phyloP scores from a whole-genome alignment of 2,888 invertebrate genomes.

The Eremobia ochroleuca region DNA sequence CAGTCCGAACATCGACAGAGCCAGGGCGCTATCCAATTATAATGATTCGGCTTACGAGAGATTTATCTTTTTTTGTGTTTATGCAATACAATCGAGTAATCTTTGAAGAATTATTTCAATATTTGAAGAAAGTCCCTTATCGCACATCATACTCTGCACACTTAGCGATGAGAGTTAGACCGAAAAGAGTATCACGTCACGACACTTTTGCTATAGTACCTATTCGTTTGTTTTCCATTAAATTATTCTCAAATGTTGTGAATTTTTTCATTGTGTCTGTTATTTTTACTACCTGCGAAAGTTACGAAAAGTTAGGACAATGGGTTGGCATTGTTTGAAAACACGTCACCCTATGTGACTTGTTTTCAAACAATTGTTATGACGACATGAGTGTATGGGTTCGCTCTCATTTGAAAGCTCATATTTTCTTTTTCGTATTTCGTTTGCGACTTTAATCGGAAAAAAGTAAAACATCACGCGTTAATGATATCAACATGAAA shows the following conservation, averaged over 20 bases:
- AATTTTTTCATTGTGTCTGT: not conserved
- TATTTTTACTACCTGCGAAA: not conserved
- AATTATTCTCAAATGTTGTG: not conserved
- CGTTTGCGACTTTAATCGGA: not conserved
- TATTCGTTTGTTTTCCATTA: not conserved
- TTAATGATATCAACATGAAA: slow-evolving; percentile 1
- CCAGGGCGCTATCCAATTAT: no score
- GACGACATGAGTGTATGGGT: not conserved
- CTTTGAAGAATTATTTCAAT: not conserved
- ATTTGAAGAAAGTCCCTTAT: not conserved
- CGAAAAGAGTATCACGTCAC: not conserved
- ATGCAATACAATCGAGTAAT: not conserved
- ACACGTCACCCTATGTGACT: not conserved
- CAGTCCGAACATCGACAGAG: slow-evolving; percentile 1
- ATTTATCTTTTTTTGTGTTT: slow-evolving; percentile 14
- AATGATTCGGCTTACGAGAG: not conserved
- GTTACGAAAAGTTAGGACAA: not conserved
- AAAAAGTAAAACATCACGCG: slow-evolving; percentile 4
- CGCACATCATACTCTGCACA: not conserved
- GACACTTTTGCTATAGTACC: not conserved
- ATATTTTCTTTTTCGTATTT: not conserved
- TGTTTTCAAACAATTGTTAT: not conserved
- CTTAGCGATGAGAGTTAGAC: not conserved
- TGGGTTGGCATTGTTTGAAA: not conserved
- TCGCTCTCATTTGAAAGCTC: not conserved